Percentiles rank a stretch among this genome's conserved stretches.
phyloP scores from a whole-genome alignment of 1,140 invertebrate species.

The Xylocopa sonorina region DNA sequence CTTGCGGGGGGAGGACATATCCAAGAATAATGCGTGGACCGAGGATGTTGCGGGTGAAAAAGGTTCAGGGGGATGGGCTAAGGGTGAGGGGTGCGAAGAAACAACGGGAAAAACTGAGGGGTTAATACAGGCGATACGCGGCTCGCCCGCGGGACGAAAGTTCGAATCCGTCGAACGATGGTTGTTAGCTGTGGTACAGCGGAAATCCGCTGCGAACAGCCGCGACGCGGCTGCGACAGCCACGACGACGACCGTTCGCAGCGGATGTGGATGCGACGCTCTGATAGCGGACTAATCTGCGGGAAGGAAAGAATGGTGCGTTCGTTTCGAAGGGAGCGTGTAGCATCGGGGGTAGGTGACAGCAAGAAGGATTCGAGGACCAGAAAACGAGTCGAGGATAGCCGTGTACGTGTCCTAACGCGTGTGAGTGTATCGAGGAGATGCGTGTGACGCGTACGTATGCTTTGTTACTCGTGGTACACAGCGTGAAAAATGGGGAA shows the following conservation, averaged over 20 bases:
- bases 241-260: not conserved
- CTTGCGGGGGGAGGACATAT: constrained; percentile 68
- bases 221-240: not conserved
- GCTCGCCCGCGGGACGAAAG: not conserved
- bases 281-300: constrained; percentile 3
- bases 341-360: constrained; percentile 7
- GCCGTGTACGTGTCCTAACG: not conserved
- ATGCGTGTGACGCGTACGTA: not conserved
- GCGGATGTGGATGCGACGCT: too few species aligned
- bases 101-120: not conserved
- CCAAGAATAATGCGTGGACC: not conserved
- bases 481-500: constrained; percentile 53
- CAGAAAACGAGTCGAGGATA: constrained; percentile 52
- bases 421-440: not conserved
- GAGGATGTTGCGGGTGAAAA: too few species aligned
- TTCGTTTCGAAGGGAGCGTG: not conserved
- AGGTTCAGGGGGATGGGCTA: too few species aligned
- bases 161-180: not conserved
- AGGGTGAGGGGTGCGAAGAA: not conserved
- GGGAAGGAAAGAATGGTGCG: constrained; percentile 7
- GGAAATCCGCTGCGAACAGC: not conserved
- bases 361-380: constrained; percentile 47
- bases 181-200: not conserved
- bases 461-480: constrained; percentile 29
- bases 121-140: not conserved